Conservation (phyloP, 2,113 vertebrate genomes). For the Lepus europaeus region DNA sequence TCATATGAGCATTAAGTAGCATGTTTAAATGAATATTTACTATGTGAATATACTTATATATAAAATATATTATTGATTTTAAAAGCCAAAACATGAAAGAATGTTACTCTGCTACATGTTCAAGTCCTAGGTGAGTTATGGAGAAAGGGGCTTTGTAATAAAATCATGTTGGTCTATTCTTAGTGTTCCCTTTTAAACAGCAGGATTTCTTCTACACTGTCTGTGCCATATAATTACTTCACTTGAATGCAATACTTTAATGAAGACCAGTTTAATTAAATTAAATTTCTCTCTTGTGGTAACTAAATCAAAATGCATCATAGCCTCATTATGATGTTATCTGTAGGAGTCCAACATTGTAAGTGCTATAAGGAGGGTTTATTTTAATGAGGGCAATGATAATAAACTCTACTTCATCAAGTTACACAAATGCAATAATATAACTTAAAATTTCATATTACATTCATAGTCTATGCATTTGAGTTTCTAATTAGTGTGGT, state of each 20-base stretch:
- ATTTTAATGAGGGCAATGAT: constrained; percentile 86
- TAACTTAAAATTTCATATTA: constrained; percentile 82
- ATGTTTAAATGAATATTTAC: not conserved
- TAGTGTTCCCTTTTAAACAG: constrained; percentile 81
- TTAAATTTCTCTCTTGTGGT: constrained; percentile 90
- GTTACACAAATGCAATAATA: constrained; percentile 82
- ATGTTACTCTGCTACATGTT: not conserved
- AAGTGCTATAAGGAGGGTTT: constrained; percentile 84
- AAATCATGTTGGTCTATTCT: constrained; percentile 77
- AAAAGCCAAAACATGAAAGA: not conserved
- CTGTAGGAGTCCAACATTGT: constrained; percentile 86
- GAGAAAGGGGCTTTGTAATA: constrained; percentile 29
- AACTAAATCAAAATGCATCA: constrained; percentile 90
- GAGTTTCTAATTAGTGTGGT: constrained; percentile 81
- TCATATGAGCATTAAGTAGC: not conserved
- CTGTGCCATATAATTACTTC: constrained; percentile 88
- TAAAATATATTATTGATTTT: not conserved
- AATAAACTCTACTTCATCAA: constrained; percentile 84
- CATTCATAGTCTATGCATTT: constrained; percentile 80
- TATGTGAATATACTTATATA: not conserved
- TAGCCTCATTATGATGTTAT: constrained; percentile 89
- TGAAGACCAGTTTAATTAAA: constrained; percentile 91
- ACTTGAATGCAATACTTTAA: constrained; percentile 89
- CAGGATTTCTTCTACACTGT: constrained; percentile 82
- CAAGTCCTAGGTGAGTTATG: constrained; percentile 68